Percentiles rank a stretch among this genome's conserved stretches.
Evolutionary conservation across 2,113 vertebrate species (phyloP).

Genomic region (Amphilophus citrinellus): DNA sequence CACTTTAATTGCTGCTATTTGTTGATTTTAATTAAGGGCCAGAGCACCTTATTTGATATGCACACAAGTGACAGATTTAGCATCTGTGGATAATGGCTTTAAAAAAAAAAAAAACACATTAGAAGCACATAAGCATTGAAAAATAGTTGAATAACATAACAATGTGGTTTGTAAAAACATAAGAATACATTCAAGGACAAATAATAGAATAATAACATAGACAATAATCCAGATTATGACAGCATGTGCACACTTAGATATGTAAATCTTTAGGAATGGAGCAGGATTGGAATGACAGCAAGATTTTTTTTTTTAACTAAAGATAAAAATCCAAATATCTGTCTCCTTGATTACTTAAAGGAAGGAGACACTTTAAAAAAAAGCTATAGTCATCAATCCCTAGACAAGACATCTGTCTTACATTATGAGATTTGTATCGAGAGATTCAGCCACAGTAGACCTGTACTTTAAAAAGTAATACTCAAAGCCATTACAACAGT

Average conservation of each 20-base stretch:
- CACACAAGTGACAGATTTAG: constrained; percentile 4
- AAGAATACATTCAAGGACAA: neutral
- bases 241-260: neutral
- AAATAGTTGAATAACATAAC: neutral
- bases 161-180: neutral
- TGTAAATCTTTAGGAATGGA: neutral
- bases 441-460: neutral
- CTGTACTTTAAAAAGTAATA: neutral
- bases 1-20: neutral
- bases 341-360: neutral
- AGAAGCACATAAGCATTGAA: neutral
- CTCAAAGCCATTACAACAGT: neutral
- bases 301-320: neutral
- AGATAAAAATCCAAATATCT: too few relatives aligned
- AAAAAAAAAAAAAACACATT: neutral
- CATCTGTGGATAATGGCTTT: neutral
- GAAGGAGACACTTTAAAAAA: neutral
- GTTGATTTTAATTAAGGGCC: neutral
- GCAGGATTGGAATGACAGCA: neutral
- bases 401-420: neutral
- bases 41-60: neutral
- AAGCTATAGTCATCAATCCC: neutral
- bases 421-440: neutral
- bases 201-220: neutral
- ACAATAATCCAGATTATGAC: neutral